These are phyloP conservation scores for Arctopsyche grandis DNA, from an alignment of 1,140 invertebrate genomes.

Conservation along the genomic window DNA sequence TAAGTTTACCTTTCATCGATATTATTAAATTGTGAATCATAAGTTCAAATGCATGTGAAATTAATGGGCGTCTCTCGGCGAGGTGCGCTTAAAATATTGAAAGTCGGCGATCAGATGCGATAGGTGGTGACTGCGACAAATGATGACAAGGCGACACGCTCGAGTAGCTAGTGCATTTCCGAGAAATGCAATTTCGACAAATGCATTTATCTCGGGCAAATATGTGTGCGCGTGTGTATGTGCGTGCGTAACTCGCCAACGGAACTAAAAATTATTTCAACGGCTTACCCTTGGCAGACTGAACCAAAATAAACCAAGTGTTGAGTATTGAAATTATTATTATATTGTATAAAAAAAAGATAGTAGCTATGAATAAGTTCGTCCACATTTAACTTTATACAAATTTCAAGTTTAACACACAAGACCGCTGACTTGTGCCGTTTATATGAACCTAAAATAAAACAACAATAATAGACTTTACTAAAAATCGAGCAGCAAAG, in stretches of 20 bases:
- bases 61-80: no score
- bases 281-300: background rate
- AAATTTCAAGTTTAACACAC: background rate
- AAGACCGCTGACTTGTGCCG: background rate
- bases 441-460: no score
- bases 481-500: no score
- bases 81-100: no score
- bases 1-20: no score
- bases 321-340: background rate
- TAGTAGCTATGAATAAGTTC: background rate
- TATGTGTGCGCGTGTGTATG: background rate
- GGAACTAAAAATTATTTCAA: slow-evolving; percentile 17
- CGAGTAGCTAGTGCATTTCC: slow-evolving; percentile 32
- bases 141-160: slow-evolving; percentile 24
- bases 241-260: background rate
- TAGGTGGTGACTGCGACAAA: slow-evolving; percentile 33
- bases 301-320: slow-evolving; percentile 5
- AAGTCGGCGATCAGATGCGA: background rate
- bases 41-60: no score
- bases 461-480: no score
- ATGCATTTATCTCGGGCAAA: slow-evolving; percentile 11
- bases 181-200: slow-evolving; percentile 19
- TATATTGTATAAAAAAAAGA: background rate
- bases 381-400: background rate
- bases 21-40: no score